These are phyloP conservation scores for Scophthalmus maximus DNA, from an alignment of 2,113 vertebrate species.

Conservation along the genomic window DNA sequence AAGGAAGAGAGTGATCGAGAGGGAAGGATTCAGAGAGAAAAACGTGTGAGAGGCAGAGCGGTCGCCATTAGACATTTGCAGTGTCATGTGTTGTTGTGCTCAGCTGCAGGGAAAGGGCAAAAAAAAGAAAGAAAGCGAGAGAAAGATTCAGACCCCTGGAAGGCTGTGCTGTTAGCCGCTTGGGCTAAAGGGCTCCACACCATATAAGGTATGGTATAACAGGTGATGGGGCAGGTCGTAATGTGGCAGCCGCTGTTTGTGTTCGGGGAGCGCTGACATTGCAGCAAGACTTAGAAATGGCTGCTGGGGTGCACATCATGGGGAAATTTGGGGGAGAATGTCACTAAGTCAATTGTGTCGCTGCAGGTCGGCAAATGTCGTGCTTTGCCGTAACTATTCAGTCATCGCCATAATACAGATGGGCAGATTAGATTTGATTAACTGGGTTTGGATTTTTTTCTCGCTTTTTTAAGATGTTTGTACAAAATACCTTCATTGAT, in stretches of 20 bases:
- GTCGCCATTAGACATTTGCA: conserved; percentile 78
- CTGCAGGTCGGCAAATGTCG: too few species aligned
- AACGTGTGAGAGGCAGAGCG: conserved; percentile 62
- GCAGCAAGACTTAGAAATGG: conserved; percentile 23
- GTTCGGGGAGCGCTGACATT: conserved; percentile 1
- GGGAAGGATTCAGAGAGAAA: conserved; percentile 64
- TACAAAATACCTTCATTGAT: too few species aligned
- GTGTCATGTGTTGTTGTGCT: conserved; percentile 57
- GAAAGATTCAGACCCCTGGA: conserved; percentile 44
- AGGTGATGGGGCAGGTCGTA: conserved; percentile 50
- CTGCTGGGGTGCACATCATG: neutral
- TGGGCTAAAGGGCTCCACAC: conserved; percentile 27
- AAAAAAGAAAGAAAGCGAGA: conserved; percentile 8
- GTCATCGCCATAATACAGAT: neutral
- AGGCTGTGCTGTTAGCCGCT: conserved; percentile 41
- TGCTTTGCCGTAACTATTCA: too few species aligned
- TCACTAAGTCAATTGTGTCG: conserved; percentile 6
- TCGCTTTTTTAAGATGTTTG: too few species aligned
- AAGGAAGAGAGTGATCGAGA: conserved; percentile 61
- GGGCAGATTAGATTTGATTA: neutral
- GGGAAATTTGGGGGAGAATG: conserved; percentile 4
- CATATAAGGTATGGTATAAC: conserved; percentile 59
- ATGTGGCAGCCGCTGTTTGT: conserved; percentile 31
- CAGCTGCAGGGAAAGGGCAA: conserved; percentile 24
- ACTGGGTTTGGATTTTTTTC: neutral